Evolutionary conservation across 1,140 invertebrate genomes (phyloP), one percentile per base, ranked within the genome.

Genomic region (Sipha flava): DNA sequence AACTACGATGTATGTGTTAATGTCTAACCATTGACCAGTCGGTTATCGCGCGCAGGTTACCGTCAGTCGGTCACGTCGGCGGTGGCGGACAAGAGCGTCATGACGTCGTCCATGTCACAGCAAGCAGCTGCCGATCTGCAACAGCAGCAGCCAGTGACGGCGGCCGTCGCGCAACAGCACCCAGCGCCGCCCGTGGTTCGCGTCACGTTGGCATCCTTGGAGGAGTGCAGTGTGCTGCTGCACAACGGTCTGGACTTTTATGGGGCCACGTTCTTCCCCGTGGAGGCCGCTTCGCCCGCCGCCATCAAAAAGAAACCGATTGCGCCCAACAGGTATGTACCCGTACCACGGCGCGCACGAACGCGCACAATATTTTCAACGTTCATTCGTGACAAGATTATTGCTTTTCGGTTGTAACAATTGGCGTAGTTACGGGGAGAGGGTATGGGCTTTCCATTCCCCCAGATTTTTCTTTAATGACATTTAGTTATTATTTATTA

Each of bases 231-330:
- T 84, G 90, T 90, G 83, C 86, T 94, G 45, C 86, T 94, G 59
- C 92, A 93, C 85, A 92, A 92, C 83, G 93, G 93, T 16, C 87
- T 94, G 59, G 92, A 94, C 85, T 94, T 94, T 87, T 94, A 93
- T 83, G 92, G 92, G 34, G 92, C 92, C 57, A 94, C 93, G 3
- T 94, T 91, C 87, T 94, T 94, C 86, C 92, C 92, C 37, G 93
- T 92, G 7, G 93, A 94, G 83, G 88, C 92, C 2, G 84, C 82
- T 21, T 52, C 81, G 0, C 81, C 80, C 45, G 12, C 34, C 1
- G 2, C 9, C 9, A 23, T 57, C 21, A 77, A 77, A 77, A 77
- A 77, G 34, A 77, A 77, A 77, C 23, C 73, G 31, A 26, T 57
- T 7, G 21, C 73, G 23, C 16, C 49, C 23, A 77, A 77, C 34